A percentile compares a stretch with the other conserved stretches of the same genome.
These are phyloP conservation scores for Lissonota sp. DNA, from an alignment of 2,888 invertebrate genomes.

Conservation along the genomic window DNA sequence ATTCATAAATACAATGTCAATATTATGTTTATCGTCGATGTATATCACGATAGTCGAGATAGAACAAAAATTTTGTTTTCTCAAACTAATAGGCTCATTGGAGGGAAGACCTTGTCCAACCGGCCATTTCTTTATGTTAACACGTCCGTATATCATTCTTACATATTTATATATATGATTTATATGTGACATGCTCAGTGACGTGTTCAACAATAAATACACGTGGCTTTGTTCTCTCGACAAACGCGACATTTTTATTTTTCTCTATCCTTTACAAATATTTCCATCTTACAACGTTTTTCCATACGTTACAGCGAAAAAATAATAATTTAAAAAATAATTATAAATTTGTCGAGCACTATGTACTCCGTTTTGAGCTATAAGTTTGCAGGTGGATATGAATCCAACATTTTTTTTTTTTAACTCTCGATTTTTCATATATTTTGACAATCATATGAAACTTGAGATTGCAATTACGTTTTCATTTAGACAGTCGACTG, in stretches of 20 bases:
- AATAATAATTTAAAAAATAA: neutral
- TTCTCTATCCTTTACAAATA: neutral
- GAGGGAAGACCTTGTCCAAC: slow-evolving; percentile 42
- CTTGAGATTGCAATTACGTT: slow-evolving; percentile 2
- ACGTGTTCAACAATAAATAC: slow-evolving; percentile 24
- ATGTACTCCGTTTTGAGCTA: slow-evolving; percentile 8
- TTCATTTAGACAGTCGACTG: slow-evolving; percentile 3
- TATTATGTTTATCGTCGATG: slow-evolving; percentile 68
- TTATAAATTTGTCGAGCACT: neutral
- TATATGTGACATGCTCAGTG: neutral
- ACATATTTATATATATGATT: neutral
- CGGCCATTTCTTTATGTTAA: slow-evolving; percentile 18
- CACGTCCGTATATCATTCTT: neutral
- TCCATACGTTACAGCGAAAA: neutral
- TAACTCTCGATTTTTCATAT: neutral
- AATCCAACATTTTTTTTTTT: slow-evolving; percentile 3
- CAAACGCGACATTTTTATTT: neutral
- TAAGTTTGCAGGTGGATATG: neutral
- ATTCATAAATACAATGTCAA: slow-evolving; percentile 76
- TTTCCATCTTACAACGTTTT: slow-evolving; percentile 16
- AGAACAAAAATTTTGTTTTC: slow-evolving; percentile 42
- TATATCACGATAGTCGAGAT: slow-evolving; percentile 35
- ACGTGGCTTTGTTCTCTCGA: neutral
- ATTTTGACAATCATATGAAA: neutral
- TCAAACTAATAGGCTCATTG: slow-evolving; percentile 47